Base-by-base conservation (phyloP, 2,888 invertebrate species). In the Anticlea derivata region DNA sequence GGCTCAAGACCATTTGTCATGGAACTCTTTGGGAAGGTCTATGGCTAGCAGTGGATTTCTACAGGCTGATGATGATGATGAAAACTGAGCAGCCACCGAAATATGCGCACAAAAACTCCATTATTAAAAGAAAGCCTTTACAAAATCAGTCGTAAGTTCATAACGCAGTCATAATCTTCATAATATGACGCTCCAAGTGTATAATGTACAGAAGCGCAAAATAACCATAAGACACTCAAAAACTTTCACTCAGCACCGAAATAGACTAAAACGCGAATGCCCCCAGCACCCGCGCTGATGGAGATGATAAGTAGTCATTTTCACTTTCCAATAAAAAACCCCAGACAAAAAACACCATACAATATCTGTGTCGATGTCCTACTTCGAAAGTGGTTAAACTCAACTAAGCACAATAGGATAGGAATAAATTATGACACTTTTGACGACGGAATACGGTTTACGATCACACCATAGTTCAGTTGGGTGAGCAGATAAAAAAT, bases 311-410 rank as follows among this genome's bases (percentile, higher is more conserved):
- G 60, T 49, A 73, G 61, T 61, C 50, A 71, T 75, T 78, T 79
- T 81, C 80, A 78, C 80, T 81, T 80, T 77, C 75, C 56, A 68
- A 73, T 64, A 74, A 69, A 72, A 78, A 70, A 58, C 56, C 50
- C 51, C 58, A 62, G 60, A 70, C n/a, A 70, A 68, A 35, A 74
- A 73, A 65, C 61, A 63, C 66, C 64, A 70, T 70, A 62, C 12
- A 65, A 68, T 66, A 74, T 70, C 69, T 73, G 66, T 73, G 80
- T 72, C 79, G 69, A 68, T 76, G 78, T 75, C 76, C 78, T 58
- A 66, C 59, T 70, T 75, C 67, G 75, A 78, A 77, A 80, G 76
- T 76, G 65, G 68, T 68, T 59, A 68, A 61, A 53, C 51, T 60
- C 48, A 65, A 56, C 53, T 45, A 56, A 63, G 61, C 46, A 43